Base-by-base conservation (phyloP, 2,113 vertebrate species). In the Hippocampus barbouri region DNA sequence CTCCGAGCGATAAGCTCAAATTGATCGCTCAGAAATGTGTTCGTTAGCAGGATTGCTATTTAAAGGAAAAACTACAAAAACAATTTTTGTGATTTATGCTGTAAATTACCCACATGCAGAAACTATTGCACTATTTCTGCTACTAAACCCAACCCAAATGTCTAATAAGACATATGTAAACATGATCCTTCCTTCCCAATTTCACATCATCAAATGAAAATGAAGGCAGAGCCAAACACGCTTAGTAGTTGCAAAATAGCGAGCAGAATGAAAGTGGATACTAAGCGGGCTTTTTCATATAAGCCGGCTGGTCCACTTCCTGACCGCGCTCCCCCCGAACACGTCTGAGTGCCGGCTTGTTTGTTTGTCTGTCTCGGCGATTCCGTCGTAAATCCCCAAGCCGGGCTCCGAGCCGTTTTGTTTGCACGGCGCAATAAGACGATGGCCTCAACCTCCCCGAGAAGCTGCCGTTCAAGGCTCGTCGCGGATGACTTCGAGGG, bases 281-380 rank as follows among this genome's bases (percentile, higher is more conserved):
- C 69, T 87, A 85, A 12, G 84, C 14, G 1, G 12, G 12, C 45
- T 15, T 87, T 84, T 89, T 87, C 85, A 72, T 80, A 80, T 84
- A 4, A 2, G 53, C 60, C 21, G 16, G 74, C 66, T 41, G 15
- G 3, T 66, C 20, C 4, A 5, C 68, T 71, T 61, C 75, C 47
- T 1, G 57, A 72, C 56, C 12, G 56, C 56, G 56, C 56, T 57
- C 3, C 56, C 56, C 12, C 12, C 12, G 70, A 82, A 63, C 70
- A 8, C 70, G 84, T 86, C 76, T 41, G 53, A 49, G 47, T 49
- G 14, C 14, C 63, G 51, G 69, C 65, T 74, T 77, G 82, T 77
- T 89, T 84, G 72, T 89, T 82, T 67, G 70, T 68, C 64, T 43
- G 59, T 61, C 73, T 80, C 69, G 23, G 57, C 11, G 51, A 74